Evolutionary conservation across 2,888 invertebrate genomes (phyloP).

Genomic region (Amphipoea oculea): DNA sequence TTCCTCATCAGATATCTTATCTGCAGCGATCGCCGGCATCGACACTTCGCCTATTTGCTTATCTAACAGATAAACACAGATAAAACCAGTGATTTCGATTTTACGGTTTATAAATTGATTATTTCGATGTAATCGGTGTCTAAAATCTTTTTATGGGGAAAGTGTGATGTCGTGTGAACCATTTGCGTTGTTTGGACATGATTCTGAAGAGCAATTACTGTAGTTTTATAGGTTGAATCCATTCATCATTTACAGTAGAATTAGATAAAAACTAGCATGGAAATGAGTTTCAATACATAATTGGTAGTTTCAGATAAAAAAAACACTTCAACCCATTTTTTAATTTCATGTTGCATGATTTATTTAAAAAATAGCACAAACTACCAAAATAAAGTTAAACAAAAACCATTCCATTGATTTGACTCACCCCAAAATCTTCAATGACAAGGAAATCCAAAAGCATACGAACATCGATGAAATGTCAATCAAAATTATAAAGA

Average conservation of each 20-base stretch:
- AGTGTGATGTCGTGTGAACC: slow-evolving; percentile 42
- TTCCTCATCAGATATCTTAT: slow-evolving; percentile 72
- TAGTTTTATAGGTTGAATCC: slow-evolving; percentile 7
- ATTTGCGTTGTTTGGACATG: slow-evolving; percentile 25
- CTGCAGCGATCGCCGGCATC: slow-evolving; percentile 66
- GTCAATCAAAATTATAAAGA: slow-evolving; percentile 81
- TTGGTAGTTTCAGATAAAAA: no score
- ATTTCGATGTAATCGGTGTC: slow-evolving; percentile 53
- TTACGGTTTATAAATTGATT: slow-evolving; percentile 60
- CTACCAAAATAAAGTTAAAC: neutral
- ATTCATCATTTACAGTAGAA: no score
- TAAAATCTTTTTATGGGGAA: slow-evolving; percentile 48
- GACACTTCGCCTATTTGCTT: slow-evolving; percentile 69
- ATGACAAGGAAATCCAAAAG: slow-evolving; percentile 67
- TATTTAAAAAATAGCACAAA: neutral
- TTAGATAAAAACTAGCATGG: neutral
- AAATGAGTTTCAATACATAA: neutral
- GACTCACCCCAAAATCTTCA: slow-evolving; percentile 44
- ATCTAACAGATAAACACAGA: slow-evolving; percentile 65
- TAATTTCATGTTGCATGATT: no score
- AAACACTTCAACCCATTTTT: no score
- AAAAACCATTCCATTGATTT: neutral
- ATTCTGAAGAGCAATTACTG: slow-evolving; percentile 28
- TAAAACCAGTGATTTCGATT: slow-evolving; percentile 61
- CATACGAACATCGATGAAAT: slow-evolving; percentile 74